Evolutionary conservation across 2,888 invertebrate genomes (phyloP), one percentile per base, ranked within the genome.

Genomic region (Escarpia spicata): DNA sequence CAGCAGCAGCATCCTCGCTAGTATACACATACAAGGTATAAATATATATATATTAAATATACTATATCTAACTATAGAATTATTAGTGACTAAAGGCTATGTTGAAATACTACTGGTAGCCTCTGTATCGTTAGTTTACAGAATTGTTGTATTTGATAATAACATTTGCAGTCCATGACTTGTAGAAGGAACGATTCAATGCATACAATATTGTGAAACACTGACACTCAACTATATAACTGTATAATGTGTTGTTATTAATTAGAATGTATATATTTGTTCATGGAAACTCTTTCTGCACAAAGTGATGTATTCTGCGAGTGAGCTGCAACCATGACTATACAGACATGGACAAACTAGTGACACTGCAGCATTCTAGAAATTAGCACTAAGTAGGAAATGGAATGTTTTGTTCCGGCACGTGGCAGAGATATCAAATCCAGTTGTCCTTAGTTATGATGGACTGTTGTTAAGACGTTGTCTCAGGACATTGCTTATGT

Each of bases 251-350:
- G 75, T 75, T 75, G 75, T 75, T 75, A 75, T 75, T 75, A 26
- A 75, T 75, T 75, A 75, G 75, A 75, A 75, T 75, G 26, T 75
- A 75, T 26, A 75, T 75, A 75, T 75, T 75, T 75, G 75, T 75
- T 75, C 75, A 75, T 75, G 75, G 75, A 19, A 75, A 75, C 75
- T 75, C 75, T 75, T 75, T 75, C 75, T 75, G 75, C 6, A n/a
- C 75, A 26, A 75, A 75, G 75, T 75, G 75, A 26, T 2, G 15
- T 75, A 75, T 75, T 75, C 75, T 75, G 26, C 8, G 75, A 75
- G 75, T 75, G 75, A 75, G n/a, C 75, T 26, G 75, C 75, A 75
- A 4, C 19, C n/a, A 26, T 75, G 75, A 75, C n/a, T 75, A 26
- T 6, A 26, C 19, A 75, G n/a, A 19, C 4, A 26, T 75, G 75